Conservation (phyloP, 2,888 invertebrate genomes). For the Eudasyphora cyanicolor region DNA sequence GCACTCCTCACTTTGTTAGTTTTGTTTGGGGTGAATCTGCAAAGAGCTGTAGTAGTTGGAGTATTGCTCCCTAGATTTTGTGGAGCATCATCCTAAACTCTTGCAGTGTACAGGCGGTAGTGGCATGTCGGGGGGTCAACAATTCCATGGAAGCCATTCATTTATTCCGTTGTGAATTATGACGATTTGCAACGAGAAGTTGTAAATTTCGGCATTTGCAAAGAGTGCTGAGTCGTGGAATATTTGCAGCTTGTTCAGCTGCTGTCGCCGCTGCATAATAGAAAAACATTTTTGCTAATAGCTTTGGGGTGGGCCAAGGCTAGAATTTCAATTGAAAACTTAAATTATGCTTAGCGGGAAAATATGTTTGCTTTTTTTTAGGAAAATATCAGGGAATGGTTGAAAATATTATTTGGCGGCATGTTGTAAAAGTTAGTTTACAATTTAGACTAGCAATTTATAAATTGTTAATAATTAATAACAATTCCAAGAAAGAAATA, state of each 20-base stretch:
- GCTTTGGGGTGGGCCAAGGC: not conserved
- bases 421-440: too few relatives aligned
- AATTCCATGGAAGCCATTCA: not conserved
- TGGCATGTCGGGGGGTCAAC: constrained; percentile 43
- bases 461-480: too few relatives aligned
- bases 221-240: not conserved
- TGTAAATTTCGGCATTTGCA: constrained; percentile 55
- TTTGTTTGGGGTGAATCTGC: not conserved
- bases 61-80: not conserved
- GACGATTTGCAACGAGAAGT: constrained; percentile 40
- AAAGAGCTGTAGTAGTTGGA: not conserved
- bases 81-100: constrained; percentile 10
- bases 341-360: constrained; percentile 2
- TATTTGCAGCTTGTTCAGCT: not conserved
- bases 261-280: not conserved
- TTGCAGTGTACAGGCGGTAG: constrained; percentile 6
- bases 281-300: not conserved
- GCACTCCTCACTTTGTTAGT: not conserved
- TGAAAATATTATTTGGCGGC: not conserved
- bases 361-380: not conserved
- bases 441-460: too few relatives aligned
- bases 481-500: too few relatives aligned
- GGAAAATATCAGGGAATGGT: not conserved
- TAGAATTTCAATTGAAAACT: constrained; percentile 9
- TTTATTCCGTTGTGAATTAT: constrained; percentile 36